A percentile compares a stretch with the other conserved stretches of the same genome.
phyloP scores from a whole-genome alignment of 1,140 invertebrate genomes.

The Dolichoris vasculosae region DNA sequence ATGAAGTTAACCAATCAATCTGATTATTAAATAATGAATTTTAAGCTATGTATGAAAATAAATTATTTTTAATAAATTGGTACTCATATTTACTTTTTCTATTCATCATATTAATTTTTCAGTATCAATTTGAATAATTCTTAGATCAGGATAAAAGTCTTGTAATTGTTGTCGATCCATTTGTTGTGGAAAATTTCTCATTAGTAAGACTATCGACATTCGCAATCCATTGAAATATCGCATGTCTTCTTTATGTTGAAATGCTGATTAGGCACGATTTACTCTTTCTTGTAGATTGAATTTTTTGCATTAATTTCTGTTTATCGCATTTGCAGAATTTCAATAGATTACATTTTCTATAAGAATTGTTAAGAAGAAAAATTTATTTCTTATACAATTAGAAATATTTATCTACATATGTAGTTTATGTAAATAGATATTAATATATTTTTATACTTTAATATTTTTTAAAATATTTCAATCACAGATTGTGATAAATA shows the following conservation, averaged over 20 bases:
- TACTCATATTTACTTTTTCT: too few species aligned
- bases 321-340: not conserved
- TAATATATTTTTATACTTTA: not conserved
- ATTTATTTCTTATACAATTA: not conserved
- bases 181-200: conserved; percentile 17
- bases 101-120: too few species aligned
- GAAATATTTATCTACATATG: not conserved
- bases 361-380: not conserved
- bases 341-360: not conserved
- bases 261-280: conserved; percentile 28
- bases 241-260: not conserved
- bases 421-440: too few species aligned
- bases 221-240: not conserved
- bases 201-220: conserved; percentile 13
- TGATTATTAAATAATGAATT: too few species aligned
- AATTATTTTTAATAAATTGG: too few species aligned
- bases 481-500: too few species aligned
- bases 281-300: not conserved
- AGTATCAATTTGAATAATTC: not conserved
- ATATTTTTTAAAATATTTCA: too few species aligned
- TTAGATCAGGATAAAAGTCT: not conserved
- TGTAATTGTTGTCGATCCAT: not conserved
- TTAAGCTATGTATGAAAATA: too few species aligned
- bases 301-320: conserved; percentile 20
- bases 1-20: too few species aligned